Conservation (phyloP, 1,140 invertebrate species). For the Nomia melanderi region DNA sequence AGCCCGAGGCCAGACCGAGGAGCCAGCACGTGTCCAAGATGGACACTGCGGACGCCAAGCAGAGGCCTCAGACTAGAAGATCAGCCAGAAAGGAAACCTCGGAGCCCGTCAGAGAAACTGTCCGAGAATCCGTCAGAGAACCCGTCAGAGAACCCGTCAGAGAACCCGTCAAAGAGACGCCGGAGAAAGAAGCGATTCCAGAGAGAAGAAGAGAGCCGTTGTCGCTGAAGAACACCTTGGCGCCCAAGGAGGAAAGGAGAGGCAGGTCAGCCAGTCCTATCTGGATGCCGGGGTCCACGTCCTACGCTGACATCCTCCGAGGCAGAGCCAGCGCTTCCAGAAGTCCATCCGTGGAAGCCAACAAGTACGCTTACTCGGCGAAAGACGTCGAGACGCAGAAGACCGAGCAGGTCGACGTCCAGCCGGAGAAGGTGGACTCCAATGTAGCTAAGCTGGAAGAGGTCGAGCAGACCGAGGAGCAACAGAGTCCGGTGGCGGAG, state of each 20-base stretch:
- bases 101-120: neutral
- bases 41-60: neutral
- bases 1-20: neutral
- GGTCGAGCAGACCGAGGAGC: neutral
- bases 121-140: too few relatives aligned
- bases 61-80: constrained; percentile 3
- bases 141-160: too few relatives aligned
- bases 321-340: constrained; percentile 77
- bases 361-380: neutral
- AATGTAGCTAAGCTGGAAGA: neutral
- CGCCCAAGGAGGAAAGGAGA: constrained; percentile 70
- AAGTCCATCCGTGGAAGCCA: constrained; percentile 43
- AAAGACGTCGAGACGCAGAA: neutral
- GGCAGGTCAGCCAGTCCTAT: constrained; percentile 86
- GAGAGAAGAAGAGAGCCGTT: constrained; percentile 7
- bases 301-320: constrained; percentile 89
- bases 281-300: constrained; percentile 86
- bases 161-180: neutral
- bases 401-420: too few relatives aligned
- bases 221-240: constrained; percentile 35
- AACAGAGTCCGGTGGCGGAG: constrained; percentile 1
- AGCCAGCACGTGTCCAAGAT: constrained; percentile 10
- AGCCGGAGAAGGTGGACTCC: neutral
- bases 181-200: too few relatives aligned
- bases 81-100: neutral